These are phyloP conservation scores for Hoplodrina ambigua DNA, from an alignment of 2,888 invertebrate species.

Conservation along the genomic window DNA sequence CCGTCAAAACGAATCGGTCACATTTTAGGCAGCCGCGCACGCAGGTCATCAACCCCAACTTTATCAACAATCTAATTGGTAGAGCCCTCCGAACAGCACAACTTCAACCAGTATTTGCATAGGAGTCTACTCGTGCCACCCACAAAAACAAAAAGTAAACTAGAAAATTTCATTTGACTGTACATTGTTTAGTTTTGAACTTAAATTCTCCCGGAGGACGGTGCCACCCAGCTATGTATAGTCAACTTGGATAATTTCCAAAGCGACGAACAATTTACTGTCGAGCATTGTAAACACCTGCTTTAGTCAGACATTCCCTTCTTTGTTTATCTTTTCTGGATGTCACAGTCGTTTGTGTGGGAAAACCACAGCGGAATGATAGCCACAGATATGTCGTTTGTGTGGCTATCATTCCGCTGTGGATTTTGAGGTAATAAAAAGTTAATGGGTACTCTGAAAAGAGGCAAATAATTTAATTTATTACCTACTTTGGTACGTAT, in stretches of 20 bases:
- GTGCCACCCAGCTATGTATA: constrained; percentile 64
- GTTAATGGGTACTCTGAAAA: not conserved
- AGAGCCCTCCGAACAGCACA: constrained; percentile 71
- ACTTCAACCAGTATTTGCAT: constrained; percentile 77
- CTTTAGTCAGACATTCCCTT: constrained; percentile 70
- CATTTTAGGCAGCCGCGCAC: constrained; percentile 85
- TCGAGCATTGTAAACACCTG: constrained; percentile 77
- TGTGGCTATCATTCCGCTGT: not conserved
- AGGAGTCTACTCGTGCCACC: constrained; percentile 67
- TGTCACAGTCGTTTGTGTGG: constrained; percentile 57
- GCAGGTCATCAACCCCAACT: constrained; percentile 84
- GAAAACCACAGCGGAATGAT: constrained; percentile 30
- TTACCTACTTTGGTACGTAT: too few species aligned
- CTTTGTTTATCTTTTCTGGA: constrained; percentile 72
- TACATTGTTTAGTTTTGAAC: constrained; percentile 65
- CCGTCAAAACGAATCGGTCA: constrained; percentile 77
- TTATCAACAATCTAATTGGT: constrained; percentile 84
- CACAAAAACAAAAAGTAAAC: constrained; percentile 66
- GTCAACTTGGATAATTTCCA: constrained; percentile 76
- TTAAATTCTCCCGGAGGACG: constrained; percentile 66
- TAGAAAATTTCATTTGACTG: constrained; percentile 64
- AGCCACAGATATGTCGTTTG: constrained; percentile 30
- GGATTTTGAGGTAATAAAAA: not conserved
- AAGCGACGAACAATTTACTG: constrained; percentile 72
- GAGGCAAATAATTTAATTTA: not conserved